Conservation (phyloP, 2,888 invertebrate genomes). For the Dioctria rufipes region DNA sequence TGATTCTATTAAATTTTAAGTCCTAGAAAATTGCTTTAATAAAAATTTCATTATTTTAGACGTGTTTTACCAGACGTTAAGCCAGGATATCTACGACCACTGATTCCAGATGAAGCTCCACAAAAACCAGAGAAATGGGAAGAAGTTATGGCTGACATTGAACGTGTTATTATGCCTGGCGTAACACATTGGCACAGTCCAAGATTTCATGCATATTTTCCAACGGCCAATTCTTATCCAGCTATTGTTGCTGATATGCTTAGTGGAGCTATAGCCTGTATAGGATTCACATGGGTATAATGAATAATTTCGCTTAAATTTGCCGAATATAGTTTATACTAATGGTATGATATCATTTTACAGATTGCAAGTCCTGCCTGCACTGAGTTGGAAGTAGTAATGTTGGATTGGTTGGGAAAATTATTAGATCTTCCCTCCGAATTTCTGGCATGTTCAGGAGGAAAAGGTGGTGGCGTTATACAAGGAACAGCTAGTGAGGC, state of each 20-base stretch:
- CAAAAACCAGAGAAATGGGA: slow-evolving; percentile 90
- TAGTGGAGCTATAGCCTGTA: slow-evolving; percentile 94
- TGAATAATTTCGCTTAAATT: slow-evolving; percentile 12
- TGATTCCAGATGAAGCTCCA: slow-evolving; percentile 90
- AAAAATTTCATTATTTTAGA: slow-evolving; percentile 71
- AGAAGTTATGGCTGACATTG: slow-evolving; percentile 92
- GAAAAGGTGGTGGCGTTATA: slow-evolving; percentile 91
- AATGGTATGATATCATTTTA: slow-evolving; percentile 57
- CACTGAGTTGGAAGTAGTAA: slow-evolving; percentile 94
- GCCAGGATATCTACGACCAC: slow-evolving; percentile 91
- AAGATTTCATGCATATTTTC: slow-evolving; percentile 95
- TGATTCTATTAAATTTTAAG: too few relatives aligned
- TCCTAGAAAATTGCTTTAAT: too few relatives aligned
- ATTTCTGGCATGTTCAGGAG: slow-evolving; percentile 87
- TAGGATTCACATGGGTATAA: slow-evolving; percentile 95
- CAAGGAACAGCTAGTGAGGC: slow-evolving; percentile 97
- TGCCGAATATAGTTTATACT: slow-evolving; percentile 14
- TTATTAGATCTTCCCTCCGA: slow-evolving; percentile 89
- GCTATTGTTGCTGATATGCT: slow-evolving; percentile 96
- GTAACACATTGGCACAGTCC: slow-evolving; percentile 98
- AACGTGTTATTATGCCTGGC: slow-evolving; percentile 97
- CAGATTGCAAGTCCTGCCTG: slow-evolving; percentile 96
- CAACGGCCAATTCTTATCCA: slow-evolving; percentile 94
- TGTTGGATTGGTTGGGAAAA: slow-evolving; percentile 96
- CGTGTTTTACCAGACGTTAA: slow-evolving; percentile 91